Evolutionary conservation across 1,140 invertebrate species (phyloP).

Genomic region (Harlomillsia oculata): DNA sequence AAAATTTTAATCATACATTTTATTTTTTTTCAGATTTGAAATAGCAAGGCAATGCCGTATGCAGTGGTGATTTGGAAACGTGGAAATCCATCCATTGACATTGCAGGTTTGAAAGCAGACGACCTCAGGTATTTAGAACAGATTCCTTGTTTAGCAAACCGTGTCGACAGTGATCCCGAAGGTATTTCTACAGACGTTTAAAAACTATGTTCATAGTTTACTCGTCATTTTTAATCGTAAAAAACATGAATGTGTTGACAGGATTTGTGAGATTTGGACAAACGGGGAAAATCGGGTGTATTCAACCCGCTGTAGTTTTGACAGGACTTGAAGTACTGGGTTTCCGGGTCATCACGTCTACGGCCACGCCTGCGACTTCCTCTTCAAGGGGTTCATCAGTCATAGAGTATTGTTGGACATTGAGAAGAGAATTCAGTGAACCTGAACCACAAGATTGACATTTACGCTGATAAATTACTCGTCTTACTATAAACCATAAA

Average conservation of each 20-base stretch:
- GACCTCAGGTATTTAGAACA: conserved; percentile 32
- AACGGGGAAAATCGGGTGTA: conserved; percentile 3
- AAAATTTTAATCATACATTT: too few species aligned
- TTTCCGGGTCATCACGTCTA: conserved; percentile 74
- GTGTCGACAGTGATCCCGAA: conserved; percentile 31
- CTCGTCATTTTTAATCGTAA: background rate
- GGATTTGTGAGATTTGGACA: conserved; percentile 34
- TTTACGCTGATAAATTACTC: too few species aligned
- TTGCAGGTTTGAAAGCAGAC: conserved; percentile 33
- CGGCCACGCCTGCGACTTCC: conserved; percentile 49
- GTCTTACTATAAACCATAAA: too few species aligned
- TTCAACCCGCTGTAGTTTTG: conserved; percentile 64
- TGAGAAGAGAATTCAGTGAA: conserved; percentile 75
- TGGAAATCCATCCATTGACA: conserved; percentile 22
- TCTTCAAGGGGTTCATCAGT: background rate
- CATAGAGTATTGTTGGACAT: conserved; percentile 58
- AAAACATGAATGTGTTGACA: background rate
- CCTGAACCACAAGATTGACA: conserved; percentile 52
- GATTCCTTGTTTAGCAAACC: conserved; percentile 29
- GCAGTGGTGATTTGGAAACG: conserved; percentile 34
- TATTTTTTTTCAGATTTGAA: too few species aligned
- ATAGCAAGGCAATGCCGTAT: conserved; percentile 30
- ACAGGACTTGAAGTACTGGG: conserved; percentile 74
- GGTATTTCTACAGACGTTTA: conserved; percentile 1
- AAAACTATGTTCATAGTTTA: background rate